Evolutionary conservation across 2,888 invertebrate genomes (phyloP).

Genomic region (Tanytarsus gracilentus): DNA sequence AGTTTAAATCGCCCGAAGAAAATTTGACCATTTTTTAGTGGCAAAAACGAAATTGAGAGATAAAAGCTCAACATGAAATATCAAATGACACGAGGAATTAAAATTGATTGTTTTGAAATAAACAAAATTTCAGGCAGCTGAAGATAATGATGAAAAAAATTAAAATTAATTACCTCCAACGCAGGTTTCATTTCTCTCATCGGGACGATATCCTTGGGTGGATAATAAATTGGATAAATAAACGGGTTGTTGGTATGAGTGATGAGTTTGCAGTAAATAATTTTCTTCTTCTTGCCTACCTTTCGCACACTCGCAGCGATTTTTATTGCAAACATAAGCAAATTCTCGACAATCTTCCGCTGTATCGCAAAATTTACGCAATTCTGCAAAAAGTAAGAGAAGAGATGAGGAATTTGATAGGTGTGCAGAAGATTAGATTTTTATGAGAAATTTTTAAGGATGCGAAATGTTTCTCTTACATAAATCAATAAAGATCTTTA

Average conservation of each 20-base stretch:
- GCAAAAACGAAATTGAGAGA: too few relatives aligned
- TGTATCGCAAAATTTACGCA: slow-evolving; percentile 30
- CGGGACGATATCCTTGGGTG: slow-evolving; percentile 31
- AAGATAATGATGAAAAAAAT: background rate
- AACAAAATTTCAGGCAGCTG: background rate
- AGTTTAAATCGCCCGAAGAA: too few relatives aligned
- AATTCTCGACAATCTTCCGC: slow-evolving; percentile 31
- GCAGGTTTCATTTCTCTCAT: slow-evolving; percentile 31
- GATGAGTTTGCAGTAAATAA: background rate
- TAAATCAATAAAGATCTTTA: too few relatives aligned
- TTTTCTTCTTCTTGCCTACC: background rate
- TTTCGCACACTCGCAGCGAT: slow-evolving; percentile 32
- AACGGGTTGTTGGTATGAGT: too few relatives aligned
- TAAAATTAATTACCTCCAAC: slow-evolving; percentile 31
- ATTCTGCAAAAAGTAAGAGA: slow-evolving; percentile 30
- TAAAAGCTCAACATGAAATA: too few relatives aligned
- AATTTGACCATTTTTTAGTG: too few relatives aligned
- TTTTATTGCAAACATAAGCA: slow-evolving; percentile 32
- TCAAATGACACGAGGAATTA: background rate
- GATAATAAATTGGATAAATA: too few relatives aligned
- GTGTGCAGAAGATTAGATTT: background rate
- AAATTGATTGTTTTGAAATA: background rate
- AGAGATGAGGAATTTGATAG: background rate
- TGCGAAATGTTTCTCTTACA: too few relatives aligned
- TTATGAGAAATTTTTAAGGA: too few relatives aligned